Conservation (phyloP, 2,113 vertebrate genomes). For the Rhinogobius similis region DNA sequence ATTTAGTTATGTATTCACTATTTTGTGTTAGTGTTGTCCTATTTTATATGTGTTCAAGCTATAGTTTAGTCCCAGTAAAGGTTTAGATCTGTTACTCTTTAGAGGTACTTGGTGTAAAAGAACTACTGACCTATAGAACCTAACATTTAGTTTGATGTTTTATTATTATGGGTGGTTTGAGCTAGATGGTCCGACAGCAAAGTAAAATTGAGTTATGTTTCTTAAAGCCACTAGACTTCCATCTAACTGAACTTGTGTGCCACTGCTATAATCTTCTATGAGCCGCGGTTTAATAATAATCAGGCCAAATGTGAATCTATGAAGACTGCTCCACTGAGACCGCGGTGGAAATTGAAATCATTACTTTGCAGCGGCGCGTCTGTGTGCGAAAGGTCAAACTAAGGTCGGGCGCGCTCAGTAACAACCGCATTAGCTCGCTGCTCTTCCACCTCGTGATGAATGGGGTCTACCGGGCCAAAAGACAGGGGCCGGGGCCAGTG, state of each 20-base stretch:
- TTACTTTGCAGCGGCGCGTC: conserved; percentile 23
- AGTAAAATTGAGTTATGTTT: not conserved
- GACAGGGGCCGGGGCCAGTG: conserved; percentile 60
- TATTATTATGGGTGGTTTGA: not conserved
- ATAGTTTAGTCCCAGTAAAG: too few relatives aligned
- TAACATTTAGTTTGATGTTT: not conserved
- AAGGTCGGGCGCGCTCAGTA: conserved; percentile 40
- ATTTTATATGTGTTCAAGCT: too few relatives aligned
- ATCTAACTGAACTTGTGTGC: not conserved
- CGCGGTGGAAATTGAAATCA: conserved; percentile 19
- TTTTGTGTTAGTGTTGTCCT: too few relatives aligned
- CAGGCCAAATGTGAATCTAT: not conserved
- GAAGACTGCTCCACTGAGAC: conserved; percentile 6
- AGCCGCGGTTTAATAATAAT: conserved; percentile 3
- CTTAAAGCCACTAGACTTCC: not conserved
- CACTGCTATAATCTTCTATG: not conserved
- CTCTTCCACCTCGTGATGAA: conserved; percentile 60
- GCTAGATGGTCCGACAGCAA: not conserved
- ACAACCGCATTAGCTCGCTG: not conserved
- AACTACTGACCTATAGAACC: not conserved
- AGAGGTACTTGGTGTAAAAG: not conserved
- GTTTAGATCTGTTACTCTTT: not conserved
- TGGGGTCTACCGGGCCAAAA: conserved; percentile 62
- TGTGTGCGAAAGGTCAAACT: conserved; percentile 38
- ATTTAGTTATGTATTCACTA: too few relatives aligned